Percentiles rank a stretch among this genome's conserved stretches.
phyloP scores from a whole-genome alignment of 2,797 vertebrate genomes.

The Coreius guichenoti region DNA sequence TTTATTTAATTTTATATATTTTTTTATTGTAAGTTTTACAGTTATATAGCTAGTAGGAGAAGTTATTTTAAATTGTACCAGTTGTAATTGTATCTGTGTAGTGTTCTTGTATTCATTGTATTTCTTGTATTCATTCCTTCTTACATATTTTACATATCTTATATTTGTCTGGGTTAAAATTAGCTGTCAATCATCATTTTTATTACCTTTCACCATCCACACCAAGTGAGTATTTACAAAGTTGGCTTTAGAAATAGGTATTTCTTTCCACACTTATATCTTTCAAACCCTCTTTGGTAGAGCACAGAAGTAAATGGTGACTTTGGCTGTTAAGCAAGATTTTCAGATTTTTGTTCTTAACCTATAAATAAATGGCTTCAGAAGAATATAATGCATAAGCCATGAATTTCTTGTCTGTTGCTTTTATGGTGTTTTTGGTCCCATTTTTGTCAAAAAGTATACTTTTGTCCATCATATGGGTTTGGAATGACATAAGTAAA shows the following conservation, averaged over 20 bases:
- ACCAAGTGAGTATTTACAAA: neutral
- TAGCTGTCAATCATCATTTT: neutral
- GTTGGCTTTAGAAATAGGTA: neutral
- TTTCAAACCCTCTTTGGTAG: neutral
- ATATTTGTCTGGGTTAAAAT: neutral
- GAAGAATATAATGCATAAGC: neutral
- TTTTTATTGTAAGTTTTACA: neutral
- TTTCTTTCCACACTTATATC: neutral
- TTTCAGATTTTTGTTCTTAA: neutral
- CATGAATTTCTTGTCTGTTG: neutral
- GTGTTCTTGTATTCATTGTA: neutral
- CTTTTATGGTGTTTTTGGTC: neutral
- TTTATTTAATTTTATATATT: too few relatives aligned
- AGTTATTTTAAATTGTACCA: neutral
- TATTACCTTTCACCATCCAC: neutral
- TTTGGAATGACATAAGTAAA: neutral
- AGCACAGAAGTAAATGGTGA: neutral
- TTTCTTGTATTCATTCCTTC: too few relatives aligned
- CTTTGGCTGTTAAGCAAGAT: neutral
- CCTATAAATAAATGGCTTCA: neutral
- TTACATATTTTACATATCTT: neutral
- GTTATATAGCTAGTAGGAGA: neutral
- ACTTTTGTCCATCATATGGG: neutral
- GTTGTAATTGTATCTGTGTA: too few relatives aligned
- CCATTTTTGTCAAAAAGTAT: neutral